These are phyloP conservation scores for Ceratina australensis DNA, from an alignment of 1,140 invertebrate genomes.

Conservation along the genomic window DNA sequence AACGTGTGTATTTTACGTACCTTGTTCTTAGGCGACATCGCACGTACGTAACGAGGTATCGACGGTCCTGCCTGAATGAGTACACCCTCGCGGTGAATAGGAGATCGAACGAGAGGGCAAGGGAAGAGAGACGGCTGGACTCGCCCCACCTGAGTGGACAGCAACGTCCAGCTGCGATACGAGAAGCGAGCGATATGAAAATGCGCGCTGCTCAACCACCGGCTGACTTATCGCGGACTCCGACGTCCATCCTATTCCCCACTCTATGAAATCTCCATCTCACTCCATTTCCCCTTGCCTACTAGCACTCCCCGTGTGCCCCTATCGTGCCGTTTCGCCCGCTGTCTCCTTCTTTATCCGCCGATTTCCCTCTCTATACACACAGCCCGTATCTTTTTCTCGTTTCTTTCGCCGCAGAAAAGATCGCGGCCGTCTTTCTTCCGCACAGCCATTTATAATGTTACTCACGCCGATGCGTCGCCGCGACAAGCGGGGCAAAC, in stretches of 20 bases:
- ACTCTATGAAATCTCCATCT: slow-evolving; percentile 53
- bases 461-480: slow-evolving; percentile 34
- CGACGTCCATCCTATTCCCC: slow-evolving; percentile 62
- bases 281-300: slow-evolving; percentile 42
- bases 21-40: slow-evolving; percentile 69
- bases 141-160: slow-evolving; percentile 57
- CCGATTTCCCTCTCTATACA: slow-evolving; percentile 12
- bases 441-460: not conserved
- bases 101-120: slow-evolving; percentile 18
- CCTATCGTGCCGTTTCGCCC: slow-evolving; percentile 25
- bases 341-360: slow-evolving; percentile 26
- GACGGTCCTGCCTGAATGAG: slow-evolving; percentile 20
- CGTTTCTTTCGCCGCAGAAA: slow-evolving; percentile 4
- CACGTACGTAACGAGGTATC: not conserved
- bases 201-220: slow-evolving; percentile 62
- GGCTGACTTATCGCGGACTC: slow-evolving; percentile 60
- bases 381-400: not conserved
- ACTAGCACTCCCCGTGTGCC: slow-evolving; percentile 19
- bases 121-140: slow-evolving; percentile 10
- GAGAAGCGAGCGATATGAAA: slow-evolving; percentile 59
- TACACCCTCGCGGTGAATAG: slow-evolving; percentile 48
- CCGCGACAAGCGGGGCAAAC: slow-evolving; percentile 7
- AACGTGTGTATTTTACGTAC: slow-evolving; percentile 47
- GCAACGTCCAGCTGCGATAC: slow-evolving; percentile 53
- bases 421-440: slow-evolving; percentile 15